A percentile compares a stretch with the other conserved stretches of the same genome.
phyloP scores from a whole-genome alignment of 2,113 vertebrate genomes.

The Natator depressus region DNA sequence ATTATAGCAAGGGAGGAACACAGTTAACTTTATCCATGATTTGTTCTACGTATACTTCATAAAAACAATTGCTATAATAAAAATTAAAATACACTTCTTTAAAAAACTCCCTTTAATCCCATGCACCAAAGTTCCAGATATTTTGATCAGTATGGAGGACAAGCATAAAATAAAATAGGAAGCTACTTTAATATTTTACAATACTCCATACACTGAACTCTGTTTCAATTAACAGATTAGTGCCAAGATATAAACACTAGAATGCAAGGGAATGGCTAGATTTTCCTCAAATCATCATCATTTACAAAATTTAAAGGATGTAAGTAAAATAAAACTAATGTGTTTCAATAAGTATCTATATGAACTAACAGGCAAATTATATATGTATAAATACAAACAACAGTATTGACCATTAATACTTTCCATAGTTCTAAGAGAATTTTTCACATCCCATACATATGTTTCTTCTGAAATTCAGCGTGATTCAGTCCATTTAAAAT shows the following conservation, averaged over 20 bases:
- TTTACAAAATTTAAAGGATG: background rate
- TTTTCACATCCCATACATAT: slow-evolving; percentile 45
- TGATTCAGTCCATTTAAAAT: slow-evolving; percentile 1
- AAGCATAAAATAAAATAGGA: background rate
- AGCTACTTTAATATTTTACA: background rate
- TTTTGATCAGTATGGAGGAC: background rate
- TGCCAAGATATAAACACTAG: background rate
- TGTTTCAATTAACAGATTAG: background rate
- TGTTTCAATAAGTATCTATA: background rate
- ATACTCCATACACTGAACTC: background rate
- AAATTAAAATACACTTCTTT: background rate
- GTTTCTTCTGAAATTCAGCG: slow-evolving; percentile 36
- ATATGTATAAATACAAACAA: background rate
- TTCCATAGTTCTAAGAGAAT: slow-evolving; percentile 16
- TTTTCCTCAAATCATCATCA: background rate
- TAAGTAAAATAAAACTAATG: background rate
- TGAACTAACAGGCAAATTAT: background rate
- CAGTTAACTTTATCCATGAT: background rate
- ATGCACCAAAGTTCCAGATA: fast-evolving
- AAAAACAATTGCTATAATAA: background rate
- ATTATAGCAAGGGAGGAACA: background rate
- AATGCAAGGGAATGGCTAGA: fast-evolving
- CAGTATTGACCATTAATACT: background rate
- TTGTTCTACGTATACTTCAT: no score
- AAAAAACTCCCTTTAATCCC: fast-evolving